phyloP scores from a whole-genome alignment of 1,140 invertebrate genomes.

The Microplitis mediator region DNA sequence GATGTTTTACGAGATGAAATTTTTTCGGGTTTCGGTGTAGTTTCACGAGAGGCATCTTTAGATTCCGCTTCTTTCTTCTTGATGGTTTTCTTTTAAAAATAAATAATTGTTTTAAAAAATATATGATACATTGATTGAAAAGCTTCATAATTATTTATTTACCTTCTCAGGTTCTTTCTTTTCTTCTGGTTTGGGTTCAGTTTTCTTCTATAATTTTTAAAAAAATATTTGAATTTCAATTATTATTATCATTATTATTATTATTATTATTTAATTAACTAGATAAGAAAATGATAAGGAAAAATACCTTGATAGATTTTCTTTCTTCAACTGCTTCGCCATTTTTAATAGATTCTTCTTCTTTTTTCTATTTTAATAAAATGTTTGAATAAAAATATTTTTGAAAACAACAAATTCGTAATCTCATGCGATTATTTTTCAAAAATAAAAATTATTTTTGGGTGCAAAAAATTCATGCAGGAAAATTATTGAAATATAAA shows the following conservation, averaged over 20 bases:
- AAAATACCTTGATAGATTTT: slow-evolving; percentile 49
- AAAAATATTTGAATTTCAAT: slow-evolving; percentile 2
- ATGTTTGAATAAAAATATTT: slow-evolving; percentile 13
- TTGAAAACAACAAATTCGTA: background rate
- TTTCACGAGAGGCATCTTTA: slow-evolving; percentile 46
- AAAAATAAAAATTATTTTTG: background rate
- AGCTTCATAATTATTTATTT: background rate
- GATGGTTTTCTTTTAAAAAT: slow-evolving; percentile 33
- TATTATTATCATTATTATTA: too few species aligned
- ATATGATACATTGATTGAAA: background rate
- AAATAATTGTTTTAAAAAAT: background rate
- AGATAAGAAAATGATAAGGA: slow-evolving; percentile 7
- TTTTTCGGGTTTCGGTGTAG: slow-evolving; percentile 47
- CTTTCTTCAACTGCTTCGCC: slow-evolving; percentile 57
- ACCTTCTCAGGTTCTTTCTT: slow-evolving; percentile 55
- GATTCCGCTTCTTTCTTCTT: slow-evolving; percentile 49
- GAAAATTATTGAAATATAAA: background rate
- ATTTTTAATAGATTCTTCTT: slow-evolving; percentile 61
- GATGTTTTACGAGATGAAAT: slow-evolving; percentile 49
- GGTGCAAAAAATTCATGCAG: background rate
- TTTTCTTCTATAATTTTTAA: slow-evolving; percentile 47
- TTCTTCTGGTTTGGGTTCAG: slow-evolving; percentile 47
- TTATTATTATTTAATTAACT: slow-evolving; percentile 3
- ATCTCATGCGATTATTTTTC: background rate
- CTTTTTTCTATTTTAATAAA: slow-evolving; percentile 47